These are phyloP conservation scores for Adineta ricciae DNA, from an alignment of 2,888 invertebrate species.

Conservation along the genomic window DNA sequence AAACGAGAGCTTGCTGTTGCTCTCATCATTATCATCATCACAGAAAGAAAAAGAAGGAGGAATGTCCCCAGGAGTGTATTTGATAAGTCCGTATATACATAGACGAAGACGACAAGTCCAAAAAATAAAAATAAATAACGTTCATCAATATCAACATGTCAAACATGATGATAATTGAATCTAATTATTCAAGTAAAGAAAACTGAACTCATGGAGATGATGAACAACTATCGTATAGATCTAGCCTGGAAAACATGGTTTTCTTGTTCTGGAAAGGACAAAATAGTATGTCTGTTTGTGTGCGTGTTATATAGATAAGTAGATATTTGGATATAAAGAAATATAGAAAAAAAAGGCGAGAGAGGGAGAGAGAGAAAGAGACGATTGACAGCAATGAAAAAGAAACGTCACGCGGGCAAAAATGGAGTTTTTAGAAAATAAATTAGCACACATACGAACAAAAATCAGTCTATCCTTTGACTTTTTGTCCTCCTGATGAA, in stretches of 20 bases:
- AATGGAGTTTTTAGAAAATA: not conserved
- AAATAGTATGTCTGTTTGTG: not conserved
- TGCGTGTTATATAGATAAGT: no score
- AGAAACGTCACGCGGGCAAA: conserved; percentile 9
- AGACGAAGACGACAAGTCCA: not conserved
- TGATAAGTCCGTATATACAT: not conserved
- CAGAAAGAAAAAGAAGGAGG: not conserved
- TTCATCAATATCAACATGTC: not conserved
- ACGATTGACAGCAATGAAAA: not conserved
- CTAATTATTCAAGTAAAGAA: not conserved
- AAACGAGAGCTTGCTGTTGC: not conserved
- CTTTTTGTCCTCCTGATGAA: not conserved
- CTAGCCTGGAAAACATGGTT: not conserved
- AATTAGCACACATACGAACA: not conserved
- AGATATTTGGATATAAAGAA: not conserved
- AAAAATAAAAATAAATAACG: not conserved
- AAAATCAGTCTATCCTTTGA: conserved; percentile 4
- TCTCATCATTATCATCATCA: not conserved
- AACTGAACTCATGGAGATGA: not conserved
- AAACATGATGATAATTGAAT: not conserved
- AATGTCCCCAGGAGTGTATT: not conserved
- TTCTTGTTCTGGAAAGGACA: not conserved
- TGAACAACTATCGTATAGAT: not conserved
- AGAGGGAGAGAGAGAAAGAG: not conserved
- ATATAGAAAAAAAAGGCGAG: not conserved